Conservation (phyloP, 2,888 invertebrate species). For the Lepidochrysops patricia region DNA sequence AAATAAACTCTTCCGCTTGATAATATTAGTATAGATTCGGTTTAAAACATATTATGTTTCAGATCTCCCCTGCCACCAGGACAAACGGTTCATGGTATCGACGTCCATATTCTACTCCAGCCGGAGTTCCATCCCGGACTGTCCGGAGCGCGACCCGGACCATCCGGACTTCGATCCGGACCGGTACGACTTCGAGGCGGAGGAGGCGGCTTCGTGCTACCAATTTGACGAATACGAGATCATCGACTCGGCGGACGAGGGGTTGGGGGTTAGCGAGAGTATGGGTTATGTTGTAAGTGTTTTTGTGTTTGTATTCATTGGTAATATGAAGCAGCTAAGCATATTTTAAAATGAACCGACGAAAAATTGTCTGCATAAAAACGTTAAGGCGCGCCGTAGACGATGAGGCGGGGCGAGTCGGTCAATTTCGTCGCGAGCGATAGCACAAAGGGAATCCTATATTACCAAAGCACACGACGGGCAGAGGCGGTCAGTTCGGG, state of each 20-base stretch:
- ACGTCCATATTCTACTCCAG: slow-evolving; percentile 51
- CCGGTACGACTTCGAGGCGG: slow-evolving; percentile 39
- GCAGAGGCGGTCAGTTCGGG: too few relatives aligned
- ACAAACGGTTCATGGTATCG: slow-evolving; percentile 43
- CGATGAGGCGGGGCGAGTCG: too few relatives aligned
- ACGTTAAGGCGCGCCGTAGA: too few relatives aligned
- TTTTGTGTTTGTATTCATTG: background rate
- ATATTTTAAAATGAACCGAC: too few relatives aligned
- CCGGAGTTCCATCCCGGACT: slow-evolving; percentile 25
- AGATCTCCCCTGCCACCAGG: slow-evolving; percentile 65
- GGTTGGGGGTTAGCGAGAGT: slow-evolving; percentile 33
- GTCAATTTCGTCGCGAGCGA: too few relatives aligned
- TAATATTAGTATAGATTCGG: too few relatives aligned
- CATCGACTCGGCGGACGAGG: slow-evolving; percentile 46
- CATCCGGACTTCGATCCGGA: slow-evolving; percentile 20
- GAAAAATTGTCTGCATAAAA: too few relatives aligned
- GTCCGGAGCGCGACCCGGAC: slow-evolving; percentile 14
- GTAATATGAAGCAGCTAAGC: too few relatives aligned
- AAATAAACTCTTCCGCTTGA: too few relatives aligned
- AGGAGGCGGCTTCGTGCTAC: slow-evolving; percentile 51
- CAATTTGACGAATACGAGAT: slow-evolving; percentile 63
- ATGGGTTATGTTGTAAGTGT: slow-evolving; percentile 31
- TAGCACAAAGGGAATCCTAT: too few relatives aligned
- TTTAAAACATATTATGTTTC: slow-evolving; percentile 17
- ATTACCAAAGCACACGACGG: too few relatives aligned